phyloP scores from a whole-genome alignment of 2,113 vertebrate genomes.

The Tor tambroides region DNA sequence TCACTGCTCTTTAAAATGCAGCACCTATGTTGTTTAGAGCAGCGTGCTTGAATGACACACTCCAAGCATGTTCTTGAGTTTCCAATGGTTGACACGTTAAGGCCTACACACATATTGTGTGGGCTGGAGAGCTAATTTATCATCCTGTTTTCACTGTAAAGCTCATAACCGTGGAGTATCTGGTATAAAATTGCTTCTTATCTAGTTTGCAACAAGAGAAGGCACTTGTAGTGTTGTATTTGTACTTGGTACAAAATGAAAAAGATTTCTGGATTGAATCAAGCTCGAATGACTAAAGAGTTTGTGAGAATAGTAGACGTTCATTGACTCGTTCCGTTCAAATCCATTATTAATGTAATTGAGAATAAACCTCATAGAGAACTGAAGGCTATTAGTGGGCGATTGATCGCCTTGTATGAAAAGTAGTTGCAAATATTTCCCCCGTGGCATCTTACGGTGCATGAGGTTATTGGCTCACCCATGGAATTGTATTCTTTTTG shows the following conservation, averaged over 20 bases:
- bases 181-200: background rate
- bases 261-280: background rate
- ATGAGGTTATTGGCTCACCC: background rate
- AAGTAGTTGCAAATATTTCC: conserved; percentile 46
- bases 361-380: conserved; percentile 24
- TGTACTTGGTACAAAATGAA: background rate
- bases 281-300: background rate
- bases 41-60: background rate
- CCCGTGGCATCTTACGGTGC: conserved; percentile 30
- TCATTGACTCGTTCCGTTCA: background rate
- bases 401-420: conserved; percentile 29
- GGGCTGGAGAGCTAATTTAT: background rate
- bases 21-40: conserved; percentile 5
- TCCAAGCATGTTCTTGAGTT: conserved; percentile 24
- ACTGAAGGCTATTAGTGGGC: conserved; percentile 18
- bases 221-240: background rate
- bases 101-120: conserved; percentile 9
- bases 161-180: background rate
- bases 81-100: background rate
- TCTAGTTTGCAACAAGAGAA: background rate
- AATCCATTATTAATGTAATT: conserved; percentile 38
- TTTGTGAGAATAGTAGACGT: background rate
- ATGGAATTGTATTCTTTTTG: conserved; percentile 10
- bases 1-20: background rate
- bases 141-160: background rate